A percentile compares a stretch with the other conserved stretches of the same genome.
Conservation (phyloP, 2,113 vertebrate species). For the Numenius arquata region DNA sequence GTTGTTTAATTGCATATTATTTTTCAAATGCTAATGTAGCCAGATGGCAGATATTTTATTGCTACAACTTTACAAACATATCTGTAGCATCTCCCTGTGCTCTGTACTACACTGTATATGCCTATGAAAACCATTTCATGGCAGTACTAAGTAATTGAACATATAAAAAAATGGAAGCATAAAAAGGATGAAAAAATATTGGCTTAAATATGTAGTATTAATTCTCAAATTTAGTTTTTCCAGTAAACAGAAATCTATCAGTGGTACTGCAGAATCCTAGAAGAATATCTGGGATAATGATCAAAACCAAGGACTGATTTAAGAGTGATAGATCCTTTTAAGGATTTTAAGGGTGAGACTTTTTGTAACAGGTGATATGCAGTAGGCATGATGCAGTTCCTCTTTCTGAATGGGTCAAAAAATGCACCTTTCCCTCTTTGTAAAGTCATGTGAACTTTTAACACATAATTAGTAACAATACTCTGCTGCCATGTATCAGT, state of each 20-base stretch:
- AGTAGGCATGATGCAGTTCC: background rate
- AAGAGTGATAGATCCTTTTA: background rate
- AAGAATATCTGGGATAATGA: background rate
- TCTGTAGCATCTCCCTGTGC: background rate
- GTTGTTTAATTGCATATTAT: background rate
- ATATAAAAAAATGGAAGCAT: background rate
- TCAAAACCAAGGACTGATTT: background rate
- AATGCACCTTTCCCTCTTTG: background rate
- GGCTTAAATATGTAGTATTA: background rate
- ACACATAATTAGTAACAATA: background rate
- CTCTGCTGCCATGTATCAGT: background rate
- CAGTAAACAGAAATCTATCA: background rate
- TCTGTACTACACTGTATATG: background rate
- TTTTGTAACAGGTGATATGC: background rate
- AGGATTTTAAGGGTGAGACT: background rate
- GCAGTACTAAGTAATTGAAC: background rate
- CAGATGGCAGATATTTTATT: background rate
- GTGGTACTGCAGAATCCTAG: background rate
- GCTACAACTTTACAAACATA: background rate
- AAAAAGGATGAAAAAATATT: background rate
- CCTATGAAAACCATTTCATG: background rate
- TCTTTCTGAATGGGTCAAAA: background rate
- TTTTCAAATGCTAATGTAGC: background rate
- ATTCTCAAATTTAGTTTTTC: background rate
- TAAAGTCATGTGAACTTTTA: background rate